These are phyloP conservation scores for Diabrotica virgifera DNA, from an alignment of 1,140 invertebrate species.

Conservation along the genomic window DNA sequence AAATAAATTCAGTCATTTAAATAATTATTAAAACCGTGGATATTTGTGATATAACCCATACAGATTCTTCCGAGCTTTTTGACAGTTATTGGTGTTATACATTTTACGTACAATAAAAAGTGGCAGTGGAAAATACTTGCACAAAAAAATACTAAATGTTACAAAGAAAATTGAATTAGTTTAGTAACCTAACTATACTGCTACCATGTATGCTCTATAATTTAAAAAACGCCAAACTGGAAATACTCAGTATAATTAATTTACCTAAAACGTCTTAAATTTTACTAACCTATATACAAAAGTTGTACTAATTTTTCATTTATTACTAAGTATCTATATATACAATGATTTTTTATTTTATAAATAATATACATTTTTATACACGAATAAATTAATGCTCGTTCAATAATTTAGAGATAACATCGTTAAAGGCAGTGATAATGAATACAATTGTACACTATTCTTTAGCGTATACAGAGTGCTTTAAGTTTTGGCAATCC, in stretches of 20 bases:
- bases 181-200: constrained; percentile 23
- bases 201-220: constrained; percentile 15
- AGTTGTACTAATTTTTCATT: constrained; percentile 29
- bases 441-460: constrained; percentile 28
- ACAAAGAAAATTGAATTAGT: constrained; percentile 14
- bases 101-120: constrained; percentile 3
- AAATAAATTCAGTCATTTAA: no score
- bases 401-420: constrained; percentile 33
- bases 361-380: constrained; percentile 28
- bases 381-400: constrained; percentile 34
- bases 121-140: constrained; percentile 21
- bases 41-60: no score
- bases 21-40: no score
- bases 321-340: constrained; percentile 11
- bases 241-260: constrained; percentile 31
- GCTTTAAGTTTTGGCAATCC: constrained; percentile 11
- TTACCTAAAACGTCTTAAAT: constrained; percentile 30
- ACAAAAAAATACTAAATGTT: constrained; percentile 12
- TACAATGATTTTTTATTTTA: constrained; percentile 20
- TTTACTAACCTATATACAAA: constrained; percentile 30
- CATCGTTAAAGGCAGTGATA: constrained; percentile 34
- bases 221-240: constrained; percentile 26
- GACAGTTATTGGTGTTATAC: no score
- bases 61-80: no score
- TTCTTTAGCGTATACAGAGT: constrained; percentile 2